Conservation (phyloP, 2,888 invertebrate genomes). For the Parascotia fuliginaria region DNA sequence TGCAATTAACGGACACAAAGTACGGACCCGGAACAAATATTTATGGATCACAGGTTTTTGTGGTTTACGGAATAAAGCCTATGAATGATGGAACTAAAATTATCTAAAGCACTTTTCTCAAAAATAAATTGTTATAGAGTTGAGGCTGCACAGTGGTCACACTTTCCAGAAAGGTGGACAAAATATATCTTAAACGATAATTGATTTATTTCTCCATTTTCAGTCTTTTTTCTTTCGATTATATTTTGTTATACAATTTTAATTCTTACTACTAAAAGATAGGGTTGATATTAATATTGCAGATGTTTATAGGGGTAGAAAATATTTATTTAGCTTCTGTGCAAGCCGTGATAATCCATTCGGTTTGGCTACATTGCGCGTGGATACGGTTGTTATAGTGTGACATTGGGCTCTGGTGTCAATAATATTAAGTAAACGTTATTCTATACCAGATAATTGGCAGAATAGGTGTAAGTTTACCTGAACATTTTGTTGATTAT, state of each 20-base stretch:
- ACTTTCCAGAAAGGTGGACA: neutral
- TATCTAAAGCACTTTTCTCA: no score
- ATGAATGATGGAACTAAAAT: no score
- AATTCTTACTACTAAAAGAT: neutral
- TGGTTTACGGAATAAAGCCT: no score
- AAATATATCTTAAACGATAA: neutral
- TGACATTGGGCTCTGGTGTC: slow-evolving; percentile 34
- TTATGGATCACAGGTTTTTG: no score
- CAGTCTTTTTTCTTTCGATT: neutral
- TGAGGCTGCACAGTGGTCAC: neutral
- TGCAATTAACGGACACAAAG: no score
- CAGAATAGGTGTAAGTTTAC: slow-evolving; percentile 5
- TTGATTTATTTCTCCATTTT: neutral
- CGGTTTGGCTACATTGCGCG: slow-evolving; percentile 48
- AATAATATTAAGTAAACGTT: slow-evolving; percentile 35
- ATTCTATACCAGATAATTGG: slow-evolving; percentile 34
- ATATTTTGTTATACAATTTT: neutral
- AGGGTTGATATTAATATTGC: neutral
- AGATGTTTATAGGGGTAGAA: slow-evolving; percentile 7
- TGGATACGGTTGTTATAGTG: slow-evolving; percentile 46
- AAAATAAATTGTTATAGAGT: no score
- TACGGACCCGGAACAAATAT: no score
- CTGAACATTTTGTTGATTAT: neutral
- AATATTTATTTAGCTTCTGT: slow-evolving; percentile 42
- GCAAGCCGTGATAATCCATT: slow-evolving; percentile 56